Base-by-base conservation (phyloP, 2,888 invertebrate genomes). In the Prenolepis imparis region DNA sequence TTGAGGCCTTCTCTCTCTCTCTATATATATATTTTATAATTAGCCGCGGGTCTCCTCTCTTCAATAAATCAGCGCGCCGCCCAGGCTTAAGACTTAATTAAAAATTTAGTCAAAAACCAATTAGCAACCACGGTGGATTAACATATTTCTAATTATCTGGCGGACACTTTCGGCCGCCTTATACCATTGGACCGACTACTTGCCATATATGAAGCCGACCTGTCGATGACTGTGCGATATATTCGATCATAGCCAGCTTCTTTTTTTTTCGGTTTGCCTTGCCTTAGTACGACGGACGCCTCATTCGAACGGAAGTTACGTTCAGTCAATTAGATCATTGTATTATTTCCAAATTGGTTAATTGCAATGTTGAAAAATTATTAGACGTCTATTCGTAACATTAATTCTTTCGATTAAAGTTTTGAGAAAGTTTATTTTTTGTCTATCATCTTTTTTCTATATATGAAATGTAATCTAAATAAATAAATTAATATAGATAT, bases 141-240 rank as follows among this genome's bases (percentile, higher is more conserved):
- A 93, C 94, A 93, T 93, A 94, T 93, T 94, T 94, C 94, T 93
- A 94, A 94, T 93, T 94, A 92, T 92, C 91, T 61, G 84, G 57
- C 86, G 88, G 78, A 90, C 90, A 90, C 90, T 90, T 90, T 90
- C 77, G 83, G 87, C 78, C 85, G 87, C 67, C 86, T 83, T 86
- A 90, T 84, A 87, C 72, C 84, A 63, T 28, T 78, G 87, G 77
- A 80, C 81, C 83, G 86, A 87, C 88, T 87, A 89, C 88, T 88
- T 89, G 83, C 75, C 78, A 59, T 82, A 55, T 68, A 80, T 55
- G 81, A 84, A 61, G 68, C 64, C 75, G 73, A 66, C 87, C 63
- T 88, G 82, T 80, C 90, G 90, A 90, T 90, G 90, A 91, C 91
- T 88, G 86, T 89, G 89, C 89, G 88, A 84, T 88, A 87, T 80